A percentile compares a stretch with the other conserved stretches of the same genome.
These are phyloP conservation scores for Thereva unica DNA, from an alignment of 2,888 invertebrate species.

Conservation along the genomic window DNA sequence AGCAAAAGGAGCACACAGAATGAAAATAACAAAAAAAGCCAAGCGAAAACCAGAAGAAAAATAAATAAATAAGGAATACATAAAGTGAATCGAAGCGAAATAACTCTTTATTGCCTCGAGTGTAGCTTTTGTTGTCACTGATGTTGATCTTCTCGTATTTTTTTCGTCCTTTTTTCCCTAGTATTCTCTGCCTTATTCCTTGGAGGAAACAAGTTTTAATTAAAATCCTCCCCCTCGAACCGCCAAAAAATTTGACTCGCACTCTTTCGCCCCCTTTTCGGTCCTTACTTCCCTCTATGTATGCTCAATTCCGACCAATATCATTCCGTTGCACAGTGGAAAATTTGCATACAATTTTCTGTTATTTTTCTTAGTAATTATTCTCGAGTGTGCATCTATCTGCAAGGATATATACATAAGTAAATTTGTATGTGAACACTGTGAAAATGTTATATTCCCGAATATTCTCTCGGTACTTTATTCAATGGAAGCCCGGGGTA, in stretches of 20 bases:
- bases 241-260: constrained; percentile 4
- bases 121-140: background rate
- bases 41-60: constrained; percentile 14
- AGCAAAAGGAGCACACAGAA: constrained; percentile 2
- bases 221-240: constrained; percentile 28
- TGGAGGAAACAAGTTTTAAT: constrained; percentile 39
- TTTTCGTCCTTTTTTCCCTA: constrained; percentile 2
- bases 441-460: too few relatives aligned
- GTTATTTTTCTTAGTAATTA: constrained; percentile 46
- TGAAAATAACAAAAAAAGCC: background rate
- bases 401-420: constrained; percentile 7
- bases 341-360: constrained; percentile 57
- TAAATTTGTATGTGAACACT: background rate
- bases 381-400: constrained; percentile 13
- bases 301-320: too few relatives aligned
- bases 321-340: constrained; percentile 41
- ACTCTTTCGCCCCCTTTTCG: too few relatives aligned
- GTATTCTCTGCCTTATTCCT: background rate
- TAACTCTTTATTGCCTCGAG: constrained; percentile 23
- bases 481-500: too few relatives aligned
- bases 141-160: constrained; percentile 8
- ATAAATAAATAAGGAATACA: constrained; percentile 34
- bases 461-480: too few relatives aligned
- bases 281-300: too few relatives aligned
- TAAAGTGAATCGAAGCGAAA: constrained; percentile 38